Conservation (phyloP, 2,113 vertebrate genomes). For the Fregata magnificens region DNA sequence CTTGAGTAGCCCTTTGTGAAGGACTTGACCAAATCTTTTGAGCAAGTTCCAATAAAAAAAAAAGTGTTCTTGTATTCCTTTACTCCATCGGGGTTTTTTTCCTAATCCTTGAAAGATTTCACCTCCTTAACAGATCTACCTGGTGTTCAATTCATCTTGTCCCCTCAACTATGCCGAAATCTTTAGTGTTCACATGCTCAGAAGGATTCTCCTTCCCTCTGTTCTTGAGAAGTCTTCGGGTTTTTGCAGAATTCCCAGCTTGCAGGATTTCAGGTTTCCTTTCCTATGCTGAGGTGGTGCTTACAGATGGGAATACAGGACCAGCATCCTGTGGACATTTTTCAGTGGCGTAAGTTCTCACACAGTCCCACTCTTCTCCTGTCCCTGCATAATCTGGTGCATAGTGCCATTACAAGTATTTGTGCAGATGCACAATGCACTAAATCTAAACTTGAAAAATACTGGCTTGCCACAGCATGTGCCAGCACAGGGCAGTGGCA, state of each 20-base stretch:
- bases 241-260: neutral
- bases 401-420: neutral
- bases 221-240: neutral
- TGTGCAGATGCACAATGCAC: neutral
- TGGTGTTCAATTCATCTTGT: slow-evolving; percentile 40
- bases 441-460: neutral
- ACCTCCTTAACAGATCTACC: neutral
- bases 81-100: neutral
- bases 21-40: slow-evolving; percentile 15
- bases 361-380: neutral
- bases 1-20: slow-evolving; percentile 44
- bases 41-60: slow-evolving; percentile 1
- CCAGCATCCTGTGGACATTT: neutral
- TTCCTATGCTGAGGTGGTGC: neutral
- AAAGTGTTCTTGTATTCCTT: slow-evolving; percentile 37
- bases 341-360: neutral
- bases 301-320: neutral
- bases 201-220: neutral
- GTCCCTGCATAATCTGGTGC: neutral
- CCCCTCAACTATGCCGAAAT: neutral
- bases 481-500: neutral
- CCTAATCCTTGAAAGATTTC: slow-evolving; percentile 51
- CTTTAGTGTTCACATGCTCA: neutral
- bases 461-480: fast-evolving
- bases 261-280: neutral